phyloP scores from a whole-genome alignment of 2,888 invertebrate genomes.

The Lymantria monacha region DNA sequence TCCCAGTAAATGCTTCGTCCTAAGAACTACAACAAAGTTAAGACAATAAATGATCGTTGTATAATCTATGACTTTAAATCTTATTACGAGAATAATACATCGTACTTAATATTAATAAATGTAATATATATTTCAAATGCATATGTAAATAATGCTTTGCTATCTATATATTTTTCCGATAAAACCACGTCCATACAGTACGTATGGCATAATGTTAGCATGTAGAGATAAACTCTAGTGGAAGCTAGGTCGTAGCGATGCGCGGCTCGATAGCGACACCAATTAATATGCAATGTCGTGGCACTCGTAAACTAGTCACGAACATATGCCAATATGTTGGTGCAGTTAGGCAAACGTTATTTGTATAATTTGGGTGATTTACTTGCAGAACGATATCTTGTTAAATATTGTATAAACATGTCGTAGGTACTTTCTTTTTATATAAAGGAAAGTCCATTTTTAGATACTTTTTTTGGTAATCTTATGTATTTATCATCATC shows the following conservation, averaged over 20 bases:
- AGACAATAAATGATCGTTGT: too few species aligned
- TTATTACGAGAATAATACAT: too few species aligned
- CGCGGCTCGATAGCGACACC: slow-evolving; percentile 72
- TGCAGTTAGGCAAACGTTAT: slow-evolving; percentile 73
- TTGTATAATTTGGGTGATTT: slow-evolving; percentile 75
- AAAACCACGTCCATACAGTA: slow-evolving; percentile 12
- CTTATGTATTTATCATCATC: too few species aligned
- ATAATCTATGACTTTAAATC: too few species aligned
- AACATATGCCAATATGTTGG: slow-evolving; percentile 79
- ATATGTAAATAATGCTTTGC: too few species aligned
- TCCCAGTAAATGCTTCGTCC: too few species aligned
- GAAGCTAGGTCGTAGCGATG: slow-evolving; percentile 70
- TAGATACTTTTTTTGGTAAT: too few species aligned
- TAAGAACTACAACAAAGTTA: too few species aligned
- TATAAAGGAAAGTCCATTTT: slow-evolving; percentile 2
- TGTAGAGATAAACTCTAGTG: slow-evolving; percentile 32
- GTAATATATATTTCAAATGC: too few species aligned
- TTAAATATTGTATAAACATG: slow-evolving; percentile 13
- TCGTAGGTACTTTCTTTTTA: slow-evolving; percentile 25
- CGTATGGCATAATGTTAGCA: slow-evolving; percentile 28
- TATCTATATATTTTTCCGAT: slow-evolving; percentile 7
- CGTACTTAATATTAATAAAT: too few species aligned
- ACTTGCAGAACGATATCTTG: slow-evolving; percentile 45
- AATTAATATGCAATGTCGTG: slow-evolving; percentile 81
- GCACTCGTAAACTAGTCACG: slow-evolving; percentile 80